Conservation (phyloP, 1,140 invertebrate genomes). For the Acromyrmex heyeri region DNA sequence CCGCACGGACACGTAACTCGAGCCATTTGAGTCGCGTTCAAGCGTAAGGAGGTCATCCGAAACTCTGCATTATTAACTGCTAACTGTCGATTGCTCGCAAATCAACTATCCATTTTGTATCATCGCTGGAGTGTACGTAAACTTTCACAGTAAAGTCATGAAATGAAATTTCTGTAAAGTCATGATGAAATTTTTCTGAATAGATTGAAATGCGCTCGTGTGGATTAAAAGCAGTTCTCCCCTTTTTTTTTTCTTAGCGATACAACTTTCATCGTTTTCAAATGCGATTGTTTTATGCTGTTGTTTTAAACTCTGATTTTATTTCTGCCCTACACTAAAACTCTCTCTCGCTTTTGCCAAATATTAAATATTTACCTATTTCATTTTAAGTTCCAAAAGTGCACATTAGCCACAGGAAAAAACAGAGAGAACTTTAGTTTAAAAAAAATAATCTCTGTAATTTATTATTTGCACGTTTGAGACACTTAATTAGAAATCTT, state of each 20-base stretch:
- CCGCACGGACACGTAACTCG: conserved; percentile 22
- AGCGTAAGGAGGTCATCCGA: conserved; percentile 4
- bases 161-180: neutral
- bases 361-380: no score
- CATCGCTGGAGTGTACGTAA: neutral
- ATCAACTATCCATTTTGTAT: neutral
- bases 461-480: neutral
- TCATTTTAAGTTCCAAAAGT: neutral
- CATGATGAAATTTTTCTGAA: neutral
- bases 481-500: neutral
- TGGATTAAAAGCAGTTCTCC: neutral
- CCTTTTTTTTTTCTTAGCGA: neutral
- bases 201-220: neutral
- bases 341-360: no score
- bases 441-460: neutral
- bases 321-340: no score
- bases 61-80: conserved; percentile 10
- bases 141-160: neutral
- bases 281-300: neutral
- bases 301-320: neutral
- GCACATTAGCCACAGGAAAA: no score
- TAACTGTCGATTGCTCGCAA: neutral
- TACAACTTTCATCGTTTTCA: neutral
- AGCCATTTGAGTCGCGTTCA: neutral
- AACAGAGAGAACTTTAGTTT: no score